Evolutionary conservation across 2,888 invertebrate species (phyloP).

Genomic region (Pterostichus madidus): DNA sequence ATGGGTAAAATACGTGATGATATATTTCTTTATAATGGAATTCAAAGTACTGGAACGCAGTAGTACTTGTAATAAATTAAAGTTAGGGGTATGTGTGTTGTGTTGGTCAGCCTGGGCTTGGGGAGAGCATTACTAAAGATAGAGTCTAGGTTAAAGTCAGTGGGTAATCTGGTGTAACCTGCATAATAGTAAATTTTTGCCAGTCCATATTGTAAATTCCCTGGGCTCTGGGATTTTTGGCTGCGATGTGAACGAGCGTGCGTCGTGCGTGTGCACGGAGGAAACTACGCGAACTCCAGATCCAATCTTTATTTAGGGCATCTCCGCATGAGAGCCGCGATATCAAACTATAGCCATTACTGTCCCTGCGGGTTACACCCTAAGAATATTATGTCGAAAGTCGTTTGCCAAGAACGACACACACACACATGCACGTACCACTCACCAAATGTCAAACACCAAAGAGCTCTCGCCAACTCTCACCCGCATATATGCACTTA

Average conservation of each 20-base stretch:
- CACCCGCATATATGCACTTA: no score
- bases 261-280: slow-evolving; percentile 19
- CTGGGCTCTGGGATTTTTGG: slow-evolving; percentile 46
- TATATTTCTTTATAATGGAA: no score
- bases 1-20: no score
- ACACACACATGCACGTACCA: background rate
- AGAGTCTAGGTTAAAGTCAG: background rate
- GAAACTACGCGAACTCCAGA: slow-evolving; percentile 41
- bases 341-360: slow-evolving; percentile 63
- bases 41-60: no score
- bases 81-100: no score
- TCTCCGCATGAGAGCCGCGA: slow-evolving; percentile 56
- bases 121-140: slow-evolving; percentile 17
- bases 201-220: slow-evolving; percentile 43
- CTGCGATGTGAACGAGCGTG: slow-evolving; percentile 1
- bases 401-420: slow-evolving; percentile 33
- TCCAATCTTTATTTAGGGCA: slow-evolving; percentile 64
- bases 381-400: slow-evolving; percentile 58
- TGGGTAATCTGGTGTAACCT: slow-evolving; percentile 6
- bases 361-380: slow-evolving; percentile 59
- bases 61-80: no score
- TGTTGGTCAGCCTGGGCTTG: background rate
- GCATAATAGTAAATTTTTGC: slow-evolving; percentile 39
- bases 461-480: no score
- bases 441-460: background rate